Evolutionary conservation across 2,797 vertebrate species (phyloP).

Genomic region (Falco rusticolus): DNA sequence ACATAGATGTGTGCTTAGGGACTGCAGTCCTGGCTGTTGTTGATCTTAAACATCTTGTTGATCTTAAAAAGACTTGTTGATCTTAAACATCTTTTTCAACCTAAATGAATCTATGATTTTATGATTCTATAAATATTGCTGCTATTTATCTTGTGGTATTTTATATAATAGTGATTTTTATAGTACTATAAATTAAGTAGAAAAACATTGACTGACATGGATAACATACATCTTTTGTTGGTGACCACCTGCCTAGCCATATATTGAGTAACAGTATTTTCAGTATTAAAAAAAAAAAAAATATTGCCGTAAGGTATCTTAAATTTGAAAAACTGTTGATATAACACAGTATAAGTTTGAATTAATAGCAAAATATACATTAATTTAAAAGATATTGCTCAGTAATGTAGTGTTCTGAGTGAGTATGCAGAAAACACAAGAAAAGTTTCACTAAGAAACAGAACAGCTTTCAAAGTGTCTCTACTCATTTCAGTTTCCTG

Average conservation of each 20-base stretch:
- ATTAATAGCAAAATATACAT: not conserved
- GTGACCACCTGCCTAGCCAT: not conserved
- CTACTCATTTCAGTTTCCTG: not conserved
- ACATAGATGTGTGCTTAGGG: too few relatives aligned
- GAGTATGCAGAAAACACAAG: not conserved
- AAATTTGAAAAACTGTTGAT: not conserved
- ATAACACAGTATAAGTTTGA: not conserved
- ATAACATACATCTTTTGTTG: not conserved
- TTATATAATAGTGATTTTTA: not conserved
- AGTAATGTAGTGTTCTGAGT: not conserved
- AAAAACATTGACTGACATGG: not conserved
- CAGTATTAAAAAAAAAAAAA: not conserved
- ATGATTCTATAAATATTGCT: not conserved
- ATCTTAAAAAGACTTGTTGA: too few relatives aligned
- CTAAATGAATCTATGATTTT: too few relatives aligned
- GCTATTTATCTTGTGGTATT: not conserved
- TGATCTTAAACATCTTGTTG: too few relatives aligned
- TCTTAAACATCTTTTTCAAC: too few relatives aligned
- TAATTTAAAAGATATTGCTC: not conserved
- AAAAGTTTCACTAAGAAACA: not conserved
- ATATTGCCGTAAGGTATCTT: not conserved
- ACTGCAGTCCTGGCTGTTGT: too few relatives aligned
- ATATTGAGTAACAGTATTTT: not conserved
- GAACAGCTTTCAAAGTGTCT: not conserved
- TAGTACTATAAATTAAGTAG: not conserved